phyloP scores from a whole-genome alignment of 2,888 invertebrate genomes.

The Morpho helenor region DNA sequence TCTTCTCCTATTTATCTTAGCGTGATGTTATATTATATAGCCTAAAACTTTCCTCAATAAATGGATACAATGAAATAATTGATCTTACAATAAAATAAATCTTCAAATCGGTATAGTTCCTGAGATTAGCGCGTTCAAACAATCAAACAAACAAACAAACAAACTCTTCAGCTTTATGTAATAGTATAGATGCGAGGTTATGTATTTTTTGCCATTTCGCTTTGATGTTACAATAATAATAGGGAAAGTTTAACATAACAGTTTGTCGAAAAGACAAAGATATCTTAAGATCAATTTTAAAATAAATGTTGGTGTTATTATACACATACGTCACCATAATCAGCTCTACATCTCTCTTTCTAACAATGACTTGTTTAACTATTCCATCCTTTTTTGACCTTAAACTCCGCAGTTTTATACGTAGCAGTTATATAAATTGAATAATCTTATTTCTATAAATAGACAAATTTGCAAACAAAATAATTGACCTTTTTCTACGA shows the following conservation, averaged over 20 bases:
- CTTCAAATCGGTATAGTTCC: too few relatives aligned
- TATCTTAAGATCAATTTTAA: constrained; percentile 14
- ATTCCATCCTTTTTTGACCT: constrained; percentile 58
- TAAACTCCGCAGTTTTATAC: constrained; percentile 53
- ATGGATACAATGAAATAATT: too few relatives aligned
- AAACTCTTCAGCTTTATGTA: background rate
- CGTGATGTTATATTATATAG: too few relatives aligned
- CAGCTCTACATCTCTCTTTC: constrained; percentile 44
- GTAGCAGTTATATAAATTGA: constrained; percentile 27
- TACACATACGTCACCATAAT: constrained; percentile 35
- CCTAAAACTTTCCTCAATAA: too few relatives aligned
- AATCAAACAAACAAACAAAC: too few relatives aligned
- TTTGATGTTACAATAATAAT: too few relatives aligned
- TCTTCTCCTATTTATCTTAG: too few relatives aligned
- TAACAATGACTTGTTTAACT: constrained; percentile 31
- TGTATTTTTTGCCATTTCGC: background rate
- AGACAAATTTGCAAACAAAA: constrained; percentile 10
- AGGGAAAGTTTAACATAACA: background rate
- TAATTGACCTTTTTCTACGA: background rate
- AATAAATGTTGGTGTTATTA: constrained; percentile 26
- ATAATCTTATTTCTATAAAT: constrained; percentile 21
- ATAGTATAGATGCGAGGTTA: background rate
- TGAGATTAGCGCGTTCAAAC: too few relatives aligned
- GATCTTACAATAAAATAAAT: too few relatives aligned
- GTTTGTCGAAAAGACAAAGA: background rate